Evolutionary conservation across 2,797 vertebrate genomes (phyloP).

Genomic region (Pelochelys cantorii): DNA sequence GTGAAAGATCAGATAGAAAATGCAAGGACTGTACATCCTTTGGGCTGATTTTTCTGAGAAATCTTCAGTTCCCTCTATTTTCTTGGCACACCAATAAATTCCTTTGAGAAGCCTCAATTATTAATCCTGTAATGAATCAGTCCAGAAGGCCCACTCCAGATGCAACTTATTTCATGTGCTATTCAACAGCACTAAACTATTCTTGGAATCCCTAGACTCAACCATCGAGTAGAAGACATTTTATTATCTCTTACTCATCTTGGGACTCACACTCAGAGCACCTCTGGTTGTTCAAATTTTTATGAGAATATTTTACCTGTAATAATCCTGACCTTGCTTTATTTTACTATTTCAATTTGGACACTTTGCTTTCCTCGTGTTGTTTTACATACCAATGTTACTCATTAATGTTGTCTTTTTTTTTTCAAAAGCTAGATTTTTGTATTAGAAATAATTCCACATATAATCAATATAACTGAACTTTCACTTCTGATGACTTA

Average conservation of each 20-base stretch:
- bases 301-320: background rate
- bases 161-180: background rate
- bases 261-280: background rate
- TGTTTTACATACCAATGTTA: background rate
- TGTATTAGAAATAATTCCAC: background rate
- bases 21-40: background rate
- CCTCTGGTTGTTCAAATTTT: background rate
- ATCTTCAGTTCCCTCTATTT: background rate
- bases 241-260: background rate
- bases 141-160: background rate
- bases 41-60: background rate
- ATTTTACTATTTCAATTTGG: background rate
- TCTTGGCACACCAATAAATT: background rate
- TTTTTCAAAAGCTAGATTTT: background rate
- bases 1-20: background rate
- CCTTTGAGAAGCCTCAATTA: background rate
- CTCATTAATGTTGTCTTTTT: background rate
- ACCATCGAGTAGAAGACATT: background rate
- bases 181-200: too few relatives aligned
- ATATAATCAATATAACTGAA: background rate
- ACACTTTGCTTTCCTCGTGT: background rate
- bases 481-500: background rate
- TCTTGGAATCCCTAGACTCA: background rate
- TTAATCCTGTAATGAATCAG: background rate
- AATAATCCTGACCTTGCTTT: background rate